Conservation (phyloP, 2,113 vertebrate species). For the Gasterosteus aculeatus region DNA sequence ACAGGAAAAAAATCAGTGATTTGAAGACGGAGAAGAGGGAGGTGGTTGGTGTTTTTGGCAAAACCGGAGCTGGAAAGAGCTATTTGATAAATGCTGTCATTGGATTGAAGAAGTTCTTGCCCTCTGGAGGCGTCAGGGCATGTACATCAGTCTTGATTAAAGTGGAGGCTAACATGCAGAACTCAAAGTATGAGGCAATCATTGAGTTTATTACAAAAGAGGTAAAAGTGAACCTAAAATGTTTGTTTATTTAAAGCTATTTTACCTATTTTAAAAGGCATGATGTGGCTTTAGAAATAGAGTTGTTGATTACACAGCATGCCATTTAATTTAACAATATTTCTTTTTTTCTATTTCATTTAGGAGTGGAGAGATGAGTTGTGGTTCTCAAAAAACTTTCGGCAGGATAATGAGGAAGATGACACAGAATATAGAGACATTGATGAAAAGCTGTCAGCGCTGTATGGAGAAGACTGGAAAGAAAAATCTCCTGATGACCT, state of each 20-base stretch:
- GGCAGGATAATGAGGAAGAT: neutral
- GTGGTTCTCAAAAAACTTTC: slow-evolving; percentile 4
- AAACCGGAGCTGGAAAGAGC: slow-evolving; percentile 71
- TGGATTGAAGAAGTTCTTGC: slow-evolving; percentile 50
- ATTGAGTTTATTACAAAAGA: slow-evolving; percentile 67
- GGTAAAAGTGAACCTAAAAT: slow-evolving; percentile 30
- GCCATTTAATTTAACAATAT: neutral
- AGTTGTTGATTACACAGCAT: neutral
- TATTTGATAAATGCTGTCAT: slow-evolving; percentile 72
- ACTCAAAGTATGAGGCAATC: slow-evolving; percentile 55
- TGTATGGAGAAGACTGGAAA: slow-evolving; percentile 60
- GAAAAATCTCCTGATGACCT: neutral
- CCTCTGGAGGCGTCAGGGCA: slow-evolving; percentile 54
- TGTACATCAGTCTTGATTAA: slow-evolving; percentile 73
- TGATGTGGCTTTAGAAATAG: neutral
- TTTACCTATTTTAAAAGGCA: neutral
- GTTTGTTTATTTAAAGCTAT: neutral
- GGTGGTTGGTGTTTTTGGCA: slow-evolving; percentile 70
- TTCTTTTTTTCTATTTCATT: neutral
- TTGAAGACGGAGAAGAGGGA: slow-evolving; percentile 54
- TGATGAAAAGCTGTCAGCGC: slow-evolving; percentile 26
- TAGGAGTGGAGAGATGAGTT: slow-evolving; percentile 65
- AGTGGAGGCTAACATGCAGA: slow-evolving; percentile 48
- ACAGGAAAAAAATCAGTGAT: slow-evolving; percentile 27
- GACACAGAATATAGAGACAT: neutral